Evolutionary conservation across 2,888 invertebrate genomes (phyloP), one percentile per base, ranked within the genome.

Genomic region (Conus canariensis): DNA sequence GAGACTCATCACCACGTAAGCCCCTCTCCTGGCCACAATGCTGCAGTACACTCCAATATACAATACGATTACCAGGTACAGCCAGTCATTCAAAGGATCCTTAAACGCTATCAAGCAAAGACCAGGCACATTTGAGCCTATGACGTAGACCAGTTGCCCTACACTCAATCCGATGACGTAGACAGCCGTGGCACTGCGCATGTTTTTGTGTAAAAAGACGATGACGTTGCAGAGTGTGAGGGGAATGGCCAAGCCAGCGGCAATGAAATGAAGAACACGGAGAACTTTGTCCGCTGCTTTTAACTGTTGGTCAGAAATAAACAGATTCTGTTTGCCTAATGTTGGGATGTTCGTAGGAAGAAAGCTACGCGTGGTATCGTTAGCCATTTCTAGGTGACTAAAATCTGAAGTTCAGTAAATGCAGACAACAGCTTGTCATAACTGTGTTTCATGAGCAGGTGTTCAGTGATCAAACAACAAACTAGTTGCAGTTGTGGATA

Each of bases 101-200:
- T 7, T 22, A 19, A 85, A 59, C 10, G 58, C 59, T n/a, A n/a
- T n/a, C 85, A 80, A 9, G 45, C 85, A 85, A 22, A 58, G n/a
- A 16, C 45, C 45, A 45, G 45, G 45, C 45, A 45, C 45, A 4
- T 45, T 85, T 7, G 19, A 74, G 56, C 56, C 67, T 22, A 80
- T 30, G 25, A 88, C 77, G 25, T 77, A 88, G 14, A 88, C 58
- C 1, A 88, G 59, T 60, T 88, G 88, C 8, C 56, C 88, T 1
- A 80, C 14, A 25, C 59, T 88, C 16, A 88, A 16, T 5, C 88
- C 88, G 12, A 80, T 88, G 88, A 88, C 59, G 88, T 88, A 88
- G 88, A 70, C 67, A 7, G 70, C 80, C 2, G 88, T 77, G 80
- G 77, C 88, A 25, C 88, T 77, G 80, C 88, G 88, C 88, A 88